Evolutionary conservation across 2,888 invertebrate genomes (phyloP).

Genomic region (Apantesis nais): DNA sequence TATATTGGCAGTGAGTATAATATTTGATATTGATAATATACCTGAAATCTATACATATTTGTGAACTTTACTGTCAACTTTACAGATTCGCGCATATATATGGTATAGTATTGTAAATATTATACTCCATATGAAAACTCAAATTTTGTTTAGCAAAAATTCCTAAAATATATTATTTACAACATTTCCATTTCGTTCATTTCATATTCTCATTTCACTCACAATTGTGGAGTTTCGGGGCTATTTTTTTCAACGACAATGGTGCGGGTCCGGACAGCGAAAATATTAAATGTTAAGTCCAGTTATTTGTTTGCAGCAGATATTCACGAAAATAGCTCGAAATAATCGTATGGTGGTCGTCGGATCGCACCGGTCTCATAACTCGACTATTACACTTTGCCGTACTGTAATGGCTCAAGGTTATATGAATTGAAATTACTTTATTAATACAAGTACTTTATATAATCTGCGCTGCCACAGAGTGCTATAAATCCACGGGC

Average conservation of each 20-base stretch:
- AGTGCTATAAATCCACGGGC: conserved; percentile 33
- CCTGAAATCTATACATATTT: no score
- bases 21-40: no score
- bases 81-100: no score
- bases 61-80: no score
- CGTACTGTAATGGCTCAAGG: conserved; percentile 54
- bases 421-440: conserved; percentile 63
- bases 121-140: no score
- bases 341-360: conserved; percentile 53
- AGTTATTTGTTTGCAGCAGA: conserved; percentile 35
- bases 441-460: conserved; percentile 53
- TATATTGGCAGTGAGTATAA: no score
- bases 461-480: conserved; percentile 47
- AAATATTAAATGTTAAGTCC: conserved; percentile 43
- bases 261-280: conserved; percentile 23
- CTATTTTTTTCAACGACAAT: conserved; percentile 40
- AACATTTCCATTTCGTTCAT: conserved; percentile 28
- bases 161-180: conserved; percentile 12
- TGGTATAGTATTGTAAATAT: no score
- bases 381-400: conserved; percentile 48
- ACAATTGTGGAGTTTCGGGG: conserved; percentile 36
- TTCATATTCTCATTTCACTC: conserved; percentile 15
- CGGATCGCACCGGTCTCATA: conserved; percentile 44
- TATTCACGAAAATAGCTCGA: conserved; percentile 51
- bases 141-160: conserved; percentile 3